Base-by-base conservation (phyloP, 2,113 vertebrate genomes). In the Galbula dea region DNA sequence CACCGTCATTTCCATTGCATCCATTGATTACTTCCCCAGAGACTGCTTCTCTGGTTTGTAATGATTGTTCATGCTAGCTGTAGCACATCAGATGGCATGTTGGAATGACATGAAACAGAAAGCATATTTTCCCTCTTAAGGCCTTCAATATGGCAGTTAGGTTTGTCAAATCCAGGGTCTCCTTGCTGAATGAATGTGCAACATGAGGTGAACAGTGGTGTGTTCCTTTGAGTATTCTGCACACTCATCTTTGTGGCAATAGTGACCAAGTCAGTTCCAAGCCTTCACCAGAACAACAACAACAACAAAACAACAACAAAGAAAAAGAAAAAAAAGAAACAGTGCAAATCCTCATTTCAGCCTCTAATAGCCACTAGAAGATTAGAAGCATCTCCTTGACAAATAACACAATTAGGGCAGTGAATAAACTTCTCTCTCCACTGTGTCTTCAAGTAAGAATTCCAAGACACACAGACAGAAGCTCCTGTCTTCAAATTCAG, bases 61-160 rank as follows among this genome's bases (percentile, higher is more conserved):
- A 67, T 46, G 58, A 62, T 63, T 61, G 68, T 79, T 86, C 82
- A 69, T 68, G 36, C 66, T 86, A 83, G 52, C 66, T 93, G 48
- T 43, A 94, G 73, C 39, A 73, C 30, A 68, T 30, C 16, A 80
- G 45, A 79, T 92, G 83, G 54, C 71, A 88, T 24, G 45, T 72
- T 87, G 77, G 68, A 90, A 65, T 63, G 46, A 88, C 63, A 83
- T 90, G 73, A 94, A 95, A 94, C 21, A 63, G 67, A 36, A 75
- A 49, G 19, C 49, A n/a, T 46, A 12, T 16, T 34, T 83, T 92
- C 84, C 73, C 22, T 37, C 37, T 61, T 81, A 95, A 96, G 66
- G 69, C 41, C 54, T 93, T 92, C 81, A 90, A 21, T 78, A 94
- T 45, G 69, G 37, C 39, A 76, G 29, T 71, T 82, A 48, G 13